phyloP scores from a whole-genome alignment of 2,113 vertebrate genomes.

The Oryctolagus cuniculus region mOryCun1.1 NC_091436.1:110929001-110929500 shows the following conservation, averaged over 20 bases:
- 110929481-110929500: conserved; percentile 25
- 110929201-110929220: neutral
- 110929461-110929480: conserved; percentile 52
- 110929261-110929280: conserved; percentile 7
- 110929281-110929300: neutral
- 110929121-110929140: neutral
- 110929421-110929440: conserved; percentile 45
- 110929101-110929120: neutral
- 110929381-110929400: conserved; percentile 43
- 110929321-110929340: conserved; percentile 45
- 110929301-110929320: neutral
- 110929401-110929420: conserved; percentile 32
- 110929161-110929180: neutral
- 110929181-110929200: neutral
- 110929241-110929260: neutral
- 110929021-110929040: no score
- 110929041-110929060: no score
- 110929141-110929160: neutral
- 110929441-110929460: conserved; percentile 34
- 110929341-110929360: neutral
- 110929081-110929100: neutral
- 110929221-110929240: conserved; percentile 10
- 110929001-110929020: no score
- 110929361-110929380: neutral
- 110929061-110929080: neutral